phyloP scores from a whole-genome alignment of 2,797 vertebrate genomes.

The Tamandua tetradactyla region DNA sequence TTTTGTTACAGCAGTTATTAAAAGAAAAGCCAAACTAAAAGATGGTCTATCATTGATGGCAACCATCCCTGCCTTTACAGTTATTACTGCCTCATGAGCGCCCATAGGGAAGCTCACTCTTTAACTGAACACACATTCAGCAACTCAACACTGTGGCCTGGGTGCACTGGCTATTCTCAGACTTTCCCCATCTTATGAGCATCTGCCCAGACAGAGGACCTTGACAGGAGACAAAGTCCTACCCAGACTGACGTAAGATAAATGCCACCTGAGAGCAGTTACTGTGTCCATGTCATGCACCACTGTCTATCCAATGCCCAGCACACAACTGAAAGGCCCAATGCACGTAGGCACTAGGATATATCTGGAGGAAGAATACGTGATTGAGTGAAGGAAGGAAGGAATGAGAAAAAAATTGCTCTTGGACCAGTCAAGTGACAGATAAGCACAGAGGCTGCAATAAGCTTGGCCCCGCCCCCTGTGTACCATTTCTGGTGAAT shows the following conservation, averaged over 20 bases:
- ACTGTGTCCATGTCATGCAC: not conserved
- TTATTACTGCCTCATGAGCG: not conserved
- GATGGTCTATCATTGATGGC: constrained; percentile 75
- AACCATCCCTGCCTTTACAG: constrained; percentile 68
- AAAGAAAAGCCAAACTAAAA: constrained; percentile 80
- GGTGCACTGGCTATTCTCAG: not conserved
- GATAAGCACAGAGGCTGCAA: not conserved
- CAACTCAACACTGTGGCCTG: not conserved
- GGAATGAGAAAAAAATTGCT: not conserved
- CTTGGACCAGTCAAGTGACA: not conserved
- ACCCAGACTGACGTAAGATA: not conserved
- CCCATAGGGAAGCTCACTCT: constrained; percentile 55
- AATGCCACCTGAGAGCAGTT: not conserved
- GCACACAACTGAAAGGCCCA: not conserved
- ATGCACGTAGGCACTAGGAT: fast-evolving
- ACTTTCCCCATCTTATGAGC: not conserved
- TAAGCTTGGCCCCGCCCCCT: not conserved
- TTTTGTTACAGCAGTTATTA: constrained; percentile 80
- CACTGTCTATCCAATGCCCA: not conserved
- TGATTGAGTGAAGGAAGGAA: not conserved
- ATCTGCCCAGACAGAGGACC: not conserved
- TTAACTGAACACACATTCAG: constrained; percentile 9
- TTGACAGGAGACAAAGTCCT: not conserved
- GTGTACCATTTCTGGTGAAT: not conserved
- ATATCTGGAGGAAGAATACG: not conserved